Percentiles rank a stretch among this genome's conserved stretches.
Conservation (phyloP, 2,888 invertebrate genomes). For the Neoscelio sp. region DNA sequence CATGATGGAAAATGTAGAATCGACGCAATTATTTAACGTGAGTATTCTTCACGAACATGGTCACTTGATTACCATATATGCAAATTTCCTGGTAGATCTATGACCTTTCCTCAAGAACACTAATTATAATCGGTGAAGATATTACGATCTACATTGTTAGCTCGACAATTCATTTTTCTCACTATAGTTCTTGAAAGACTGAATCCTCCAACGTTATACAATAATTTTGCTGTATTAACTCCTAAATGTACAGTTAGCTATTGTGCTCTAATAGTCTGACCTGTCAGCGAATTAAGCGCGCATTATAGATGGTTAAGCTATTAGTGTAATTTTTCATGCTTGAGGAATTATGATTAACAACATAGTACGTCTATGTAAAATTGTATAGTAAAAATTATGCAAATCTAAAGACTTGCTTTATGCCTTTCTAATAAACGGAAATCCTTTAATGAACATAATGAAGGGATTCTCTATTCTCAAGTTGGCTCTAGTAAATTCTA, state of each 20-base stretch:
- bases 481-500: too few relatives aligned
- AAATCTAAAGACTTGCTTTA: slow-evolving; percentile 6
- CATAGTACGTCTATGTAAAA: slow-evolving; percentile 9
- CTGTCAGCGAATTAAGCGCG: slow-evolving; percentile 57
- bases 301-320: slow-evolving; percentile 49
- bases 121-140: slow-evolving; percentile 47
- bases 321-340: slow-evolving; percentile 56
- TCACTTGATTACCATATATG: slow-evolving; percentile 23
- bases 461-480: not conserved
- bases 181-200: slow-evolving; percentile 51
- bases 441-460: too few relatives aligned
- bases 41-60: not conserved
- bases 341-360: slow-evolving; percentile 37
- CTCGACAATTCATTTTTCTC: slow-evolving; percentile 51
- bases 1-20: too few relatives aligned
- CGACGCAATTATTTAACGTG: too few relatives aligned
- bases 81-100: slow-evolving; percentile 11
- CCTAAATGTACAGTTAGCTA: slow-evolving; percentile 57
- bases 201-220: slow-evolving; percentile 46
- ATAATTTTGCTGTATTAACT: slow-evolving; percentile 60
- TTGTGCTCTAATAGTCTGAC: slow-evolving; percentile 61
- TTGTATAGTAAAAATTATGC: slow-evolving; percentile 28
- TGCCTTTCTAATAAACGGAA: too few relatives aligned
- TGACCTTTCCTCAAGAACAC: slow-evolving; percentile 17
- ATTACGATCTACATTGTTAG: slow-evolving; percentile 51